These are phyloP conservation scores for Toxotes chatareus DNA, from an alignment of 2,113 vertebrate species.

Conservation along the genomic window DNA sequence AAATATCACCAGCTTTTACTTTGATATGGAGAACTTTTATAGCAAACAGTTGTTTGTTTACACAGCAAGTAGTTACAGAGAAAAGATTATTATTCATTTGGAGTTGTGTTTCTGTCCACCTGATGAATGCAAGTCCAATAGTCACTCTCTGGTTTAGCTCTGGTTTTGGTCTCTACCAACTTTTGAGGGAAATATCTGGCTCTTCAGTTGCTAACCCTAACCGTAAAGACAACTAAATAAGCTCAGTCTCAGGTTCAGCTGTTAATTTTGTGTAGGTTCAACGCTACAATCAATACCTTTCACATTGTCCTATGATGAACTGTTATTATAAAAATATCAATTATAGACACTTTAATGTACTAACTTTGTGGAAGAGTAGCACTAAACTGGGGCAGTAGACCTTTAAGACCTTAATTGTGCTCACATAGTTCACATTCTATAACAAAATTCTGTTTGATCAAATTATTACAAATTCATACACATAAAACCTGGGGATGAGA, in stretches of 20 bases:
- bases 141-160: too few relatives aligned
- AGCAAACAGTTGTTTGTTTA: too few relatives aligned
- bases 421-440: background rate
- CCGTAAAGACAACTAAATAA: background rate
- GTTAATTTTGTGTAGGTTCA: background rate
- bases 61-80: too few relatives aligned
- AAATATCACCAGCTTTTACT: background rate
- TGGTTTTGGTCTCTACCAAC: background rate
- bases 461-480: background rate
- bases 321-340: background rate
- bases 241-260: background rate
- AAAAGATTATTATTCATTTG: too few relatives aligned
- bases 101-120: too few relatives aligned
- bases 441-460: background rate
- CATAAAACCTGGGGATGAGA: too few relatives aligned
- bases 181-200: background rate
- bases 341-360: background rate
- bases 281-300: background rate
- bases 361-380: background rate
- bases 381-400: background rate
- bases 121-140: too few relatives aligned
- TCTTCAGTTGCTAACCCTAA: background rate
- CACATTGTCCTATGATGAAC: background rate
- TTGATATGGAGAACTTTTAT: too few relatives aligned
- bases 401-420: background rate